Evolutionary conservation across 1,140 invertebrate genomes (phyloP).

Genomic region (Drosophila erecta): DNA sequence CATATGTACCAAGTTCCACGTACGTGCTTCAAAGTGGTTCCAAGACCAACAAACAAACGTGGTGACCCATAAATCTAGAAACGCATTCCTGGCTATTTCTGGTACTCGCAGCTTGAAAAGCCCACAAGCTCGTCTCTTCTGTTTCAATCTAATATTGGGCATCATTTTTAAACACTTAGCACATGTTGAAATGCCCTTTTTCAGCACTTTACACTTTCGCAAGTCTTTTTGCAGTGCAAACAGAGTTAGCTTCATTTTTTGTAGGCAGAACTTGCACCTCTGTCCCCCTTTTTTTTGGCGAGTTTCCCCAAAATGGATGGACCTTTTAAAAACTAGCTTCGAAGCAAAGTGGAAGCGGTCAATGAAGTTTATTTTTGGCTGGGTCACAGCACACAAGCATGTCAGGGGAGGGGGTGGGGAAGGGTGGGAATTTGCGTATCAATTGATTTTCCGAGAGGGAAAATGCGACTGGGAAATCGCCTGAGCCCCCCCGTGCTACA

Average conservation of each 20-base stretch:
- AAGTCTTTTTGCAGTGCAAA: neutral
- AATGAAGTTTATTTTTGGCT: conserved; percentile 53
- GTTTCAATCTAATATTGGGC: too few relatives aligned
- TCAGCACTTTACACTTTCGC: neutral
- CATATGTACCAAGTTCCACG: too few relatives aligned
- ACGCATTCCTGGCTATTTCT: too few relatives aligned
- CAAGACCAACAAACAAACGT: neutral
- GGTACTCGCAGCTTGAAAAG: too few relatives aligned
- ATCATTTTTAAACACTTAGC: too few relatives aligned
- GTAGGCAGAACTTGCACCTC: neutral
- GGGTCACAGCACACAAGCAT: conserved; percentile 29
- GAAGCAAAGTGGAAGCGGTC: conserved; percentile 33
- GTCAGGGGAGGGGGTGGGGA: neutral
- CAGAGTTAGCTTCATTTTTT: neutral
- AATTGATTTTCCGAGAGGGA: conserved; percentile 58
- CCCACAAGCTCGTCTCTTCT: too few relatives aligned
- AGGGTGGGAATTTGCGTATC: conserved; percentile 55
- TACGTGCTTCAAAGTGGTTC: neutral
- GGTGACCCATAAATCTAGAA: neutral
- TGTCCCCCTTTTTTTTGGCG: conserved; percentile 5
- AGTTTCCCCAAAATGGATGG: conserved; percentile 1
- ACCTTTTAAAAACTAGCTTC: conserved; percentile 1
- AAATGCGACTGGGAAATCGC: conserved; percentile 5
- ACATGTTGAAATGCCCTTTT: too few relatives aligned
- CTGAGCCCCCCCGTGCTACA: conserved; percentile 2